Evolutionary conservation across 2,113 vertebrate genomes (phyloP).

Genomic region (Eretmochelys imbricata): DNA sequence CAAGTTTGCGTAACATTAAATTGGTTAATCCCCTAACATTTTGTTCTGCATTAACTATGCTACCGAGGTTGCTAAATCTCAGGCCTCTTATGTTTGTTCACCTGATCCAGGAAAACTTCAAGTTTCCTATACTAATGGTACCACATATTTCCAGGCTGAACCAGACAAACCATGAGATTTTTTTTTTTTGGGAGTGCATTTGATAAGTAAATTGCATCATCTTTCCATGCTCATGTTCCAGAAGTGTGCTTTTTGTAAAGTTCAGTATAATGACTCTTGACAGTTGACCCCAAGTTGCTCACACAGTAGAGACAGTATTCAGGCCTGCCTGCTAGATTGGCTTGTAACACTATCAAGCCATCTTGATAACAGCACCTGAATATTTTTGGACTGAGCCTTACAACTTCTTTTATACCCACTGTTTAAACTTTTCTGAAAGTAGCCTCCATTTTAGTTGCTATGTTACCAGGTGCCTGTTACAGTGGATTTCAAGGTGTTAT

Average conservation of each 20-base stretch:
- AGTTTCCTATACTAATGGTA: not conserved
- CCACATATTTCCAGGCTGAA: not conserved
- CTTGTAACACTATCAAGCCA: not conserved
- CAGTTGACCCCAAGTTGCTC: not conserved
- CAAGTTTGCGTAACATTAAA: not conserved
- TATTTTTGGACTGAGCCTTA: not conserved
- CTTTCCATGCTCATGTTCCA: not conserved
- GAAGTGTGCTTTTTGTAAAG: not conserved
- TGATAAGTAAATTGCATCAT: not conserved
- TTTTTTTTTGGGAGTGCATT: not conserved
- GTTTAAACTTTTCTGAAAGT: not conserved
- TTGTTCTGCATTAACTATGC: not conserved
- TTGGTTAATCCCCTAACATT: not conserved
- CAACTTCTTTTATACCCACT: not conserved
- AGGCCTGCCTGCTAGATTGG: not conserved
- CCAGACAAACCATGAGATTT: not conserved
- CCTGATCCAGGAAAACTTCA: not conserved
- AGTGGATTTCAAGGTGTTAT: not conserved
- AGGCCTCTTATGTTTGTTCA: not conserved
- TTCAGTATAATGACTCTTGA: not conserved
- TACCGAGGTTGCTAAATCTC: not conserved
- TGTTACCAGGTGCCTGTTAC: not conserved
- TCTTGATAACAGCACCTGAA: not conserved
- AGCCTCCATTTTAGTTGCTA: not conserved
- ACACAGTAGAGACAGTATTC: not conserved